Evolutionary conservation across 2,113 vertebrate species (phyloP), one percentile per base, ranked within the genome.

Genomic region (Eubucco bourcierii): DNA sequence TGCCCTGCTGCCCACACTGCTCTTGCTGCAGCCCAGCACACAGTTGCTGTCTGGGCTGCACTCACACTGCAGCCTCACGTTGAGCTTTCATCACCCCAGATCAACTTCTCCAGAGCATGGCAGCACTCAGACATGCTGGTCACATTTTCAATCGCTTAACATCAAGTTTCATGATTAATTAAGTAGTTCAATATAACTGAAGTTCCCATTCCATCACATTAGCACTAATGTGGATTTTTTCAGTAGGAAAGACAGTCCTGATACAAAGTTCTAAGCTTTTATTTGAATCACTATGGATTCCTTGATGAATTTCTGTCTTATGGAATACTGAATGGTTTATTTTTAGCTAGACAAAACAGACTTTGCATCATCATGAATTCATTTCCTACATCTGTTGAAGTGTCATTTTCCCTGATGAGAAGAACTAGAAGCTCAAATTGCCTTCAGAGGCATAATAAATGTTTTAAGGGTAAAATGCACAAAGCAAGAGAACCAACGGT

Each of bases 341-440:
- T 90, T 95, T 90, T 71, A 73, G 59, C 39, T 31, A 95, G 50
- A 86, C 63, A 91, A 82, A 87, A 76, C n/a, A 89, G 18, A 50
- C 58, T 74, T 65, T 93, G 64, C 93, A 71, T 71, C 68, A 88
- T 37, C 60, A 46, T 59, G 24, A 75, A 79, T 83, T 70, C 11
- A 80, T 56, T 91, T 73, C 68, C 78, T 79, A 67, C 87, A 94
- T 94, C 82, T 93, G 77, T 27, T 90, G 47, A 83, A 87, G n/a
- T 34, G 34, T 78, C 70, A 63, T 84, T 92, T 86, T 86, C 59
- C 60, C 66, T 84, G 66, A 76, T 87, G 91, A 93, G 76, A 93
- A 77, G 71, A 95, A 6, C 34, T 67, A 50, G 44, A 95, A 96
- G 94, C 93, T 94, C 96, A 94, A 76, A 74, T 27, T 71, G 66